Base-by-base conservation (phyloP, 1,140 invertebrate genomes). In the Spodoptera frugiperda region DNA sequence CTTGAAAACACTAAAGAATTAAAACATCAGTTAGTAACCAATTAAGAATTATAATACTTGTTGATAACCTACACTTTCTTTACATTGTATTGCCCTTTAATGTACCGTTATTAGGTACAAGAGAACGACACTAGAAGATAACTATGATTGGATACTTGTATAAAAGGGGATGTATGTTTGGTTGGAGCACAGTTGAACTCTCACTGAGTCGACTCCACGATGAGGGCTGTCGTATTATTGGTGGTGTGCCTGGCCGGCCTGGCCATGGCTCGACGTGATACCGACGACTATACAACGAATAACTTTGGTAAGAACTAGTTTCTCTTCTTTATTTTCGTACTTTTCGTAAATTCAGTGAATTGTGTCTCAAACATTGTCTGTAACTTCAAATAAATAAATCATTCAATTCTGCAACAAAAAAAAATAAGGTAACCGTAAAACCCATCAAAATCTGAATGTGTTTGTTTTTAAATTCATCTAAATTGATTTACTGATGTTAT, bases 151-250 rank as follows among this genome's bases (percentile, higher is more conserved):
- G 54, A 70, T 57, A 54, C 70, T 19, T 57, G 85, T 90, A 90
- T 90, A 89, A 85, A 90, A 86, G 71, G 72, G 49, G 39, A 14
- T 21, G 14, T 11, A 44, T 14, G 51, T 9, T 39, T 59, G 1
- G 53, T 44, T 12, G 11, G 25, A 77, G 70, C 74, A 90, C 88
- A 90, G 87, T 89, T 87, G 78, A 71, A 57, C 76, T 78, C 74
- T 48, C 81, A 84, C 67, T 76, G 78, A 77, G 78, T 84, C 59
- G 72, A 76, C 79, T 81, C 83, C 78, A 87, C 61, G 61, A 92
- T 92, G 90, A 92, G 82, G 86, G 83, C 80, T 71, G 79, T 84
- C 44, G 71, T 85, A 44, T 76, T 87, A 59, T 48, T 93, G 61
- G 76, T 88, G 6, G 57, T 91, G 44, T 84, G 87, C 82, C 75